Evolutionary conservation across 2,888 invertebrate species (phyloP).

Genomic region (Perithous albicinctus): DNA sequence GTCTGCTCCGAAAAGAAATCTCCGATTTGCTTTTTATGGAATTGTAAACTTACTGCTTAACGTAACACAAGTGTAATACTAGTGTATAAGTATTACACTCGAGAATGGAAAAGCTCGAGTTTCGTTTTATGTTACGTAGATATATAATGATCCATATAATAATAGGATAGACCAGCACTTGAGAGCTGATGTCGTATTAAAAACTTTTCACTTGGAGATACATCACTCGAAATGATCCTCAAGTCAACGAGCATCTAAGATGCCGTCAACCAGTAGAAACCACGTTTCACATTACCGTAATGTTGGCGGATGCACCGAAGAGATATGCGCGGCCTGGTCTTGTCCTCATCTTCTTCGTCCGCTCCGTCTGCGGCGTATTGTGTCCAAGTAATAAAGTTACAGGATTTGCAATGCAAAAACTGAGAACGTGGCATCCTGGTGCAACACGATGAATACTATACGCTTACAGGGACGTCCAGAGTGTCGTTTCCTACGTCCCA

Average conservation of each 20-base stretch:
- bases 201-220: conserved; percentile 6
- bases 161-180: neutral
- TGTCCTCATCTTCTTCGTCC: conserved; percentile 38
- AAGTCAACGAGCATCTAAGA: conserved; percentile 47
- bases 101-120: neutral
- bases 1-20: no score
- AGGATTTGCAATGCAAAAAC: conserved; percentile 79
- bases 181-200: conserved; percentile 1
- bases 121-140: neutral
- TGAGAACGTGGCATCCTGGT: conserved; percentile 48
- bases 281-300: conserved; percentile 33
- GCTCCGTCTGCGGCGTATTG: conserved; percentile 71
- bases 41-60: no score
- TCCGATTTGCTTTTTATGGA: no score
- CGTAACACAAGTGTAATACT: neutral
- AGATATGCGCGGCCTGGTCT: conserved; percentile 51
- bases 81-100: neutral
- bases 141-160: neutral
- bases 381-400: conserved; percentile 77
- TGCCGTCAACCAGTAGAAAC: conserved; percentile 33
- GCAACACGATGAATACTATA: conserved; percentile 43
- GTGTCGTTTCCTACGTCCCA: conserved; percentile 24
- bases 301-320: conserved; percentile 35
- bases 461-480: conserved; percentile 24
- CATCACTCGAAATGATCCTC: neutral